A percentile compares a stretch with the other conserved stretches of the same genome.
These are phyloP conservation scores for Drosophila erecta DNA, from an alignment of 1,140 invertebrate genomes.

Conservation along the genomic window DNA sequence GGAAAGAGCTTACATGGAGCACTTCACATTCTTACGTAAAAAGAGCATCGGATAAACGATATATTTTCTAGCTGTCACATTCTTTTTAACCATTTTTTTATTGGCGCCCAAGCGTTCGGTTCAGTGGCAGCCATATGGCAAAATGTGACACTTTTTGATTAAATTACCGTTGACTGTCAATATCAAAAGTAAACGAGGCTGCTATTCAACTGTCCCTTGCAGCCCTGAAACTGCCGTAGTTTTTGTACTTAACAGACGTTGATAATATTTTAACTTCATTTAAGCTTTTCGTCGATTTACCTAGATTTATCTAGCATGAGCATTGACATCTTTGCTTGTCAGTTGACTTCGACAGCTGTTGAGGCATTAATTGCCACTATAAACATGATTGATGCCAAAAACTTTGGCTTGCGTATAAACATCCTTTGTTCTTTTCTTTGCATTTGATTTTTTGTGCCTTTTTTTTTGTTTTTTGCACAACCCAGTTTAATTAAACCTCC, in stretches of 20 bases:
- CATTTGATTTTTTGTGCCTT: neutral
- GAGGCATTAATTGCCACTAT: constrained; percentile 47
- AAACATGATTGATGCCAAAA: constrained; percentile 56
- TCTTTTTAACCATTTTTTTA: constrained; percentile 17
- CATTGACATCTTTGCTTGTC: constrained; percentile 48
- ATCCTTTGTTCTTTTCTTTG: constrained; percentile 22
- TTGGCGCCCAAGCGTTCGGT: constrained; percentile 29
- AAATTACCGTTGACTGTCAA: constrained; percentile 61
- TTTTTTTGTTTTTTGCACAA: constrained; percentile 24
- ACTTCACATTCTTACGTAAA: neutral
- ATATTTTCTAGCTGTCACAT: constrained; percentile 10
- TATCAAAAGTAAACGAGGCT: constrained; percentile 27
- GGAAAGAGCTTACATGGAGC: no score
- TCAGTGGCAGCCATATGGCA: constrained; percentile 54
- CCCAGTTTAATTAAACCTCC: constrained; percentile 53
- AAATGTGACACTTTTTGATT: constrained; percentile 56
- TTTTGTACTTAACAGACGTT: constrained; percentile 20
- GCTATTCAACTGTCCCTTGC: constrained; percentile 13
- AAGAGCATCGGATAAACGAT: neutral
- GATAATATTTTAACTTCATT: constrained; percentile 28
- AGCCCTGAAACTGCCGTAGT: constrained; percentile 13
- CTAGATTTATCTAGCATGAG: constrained; percentile 4
- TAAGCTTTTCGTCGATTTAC: constrained; percentile 10
- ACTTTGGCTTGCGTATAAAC: constrained; percentile 26
- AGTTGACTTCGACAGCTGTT: constrained; percentile 39